Percentiles rank a stretch among this genome's conserved stretches.
Evolutionary conservation across 2,113 vertebrate genomes (phyloP).

Genomic region (Erythrolamprus reginae): DNA sequence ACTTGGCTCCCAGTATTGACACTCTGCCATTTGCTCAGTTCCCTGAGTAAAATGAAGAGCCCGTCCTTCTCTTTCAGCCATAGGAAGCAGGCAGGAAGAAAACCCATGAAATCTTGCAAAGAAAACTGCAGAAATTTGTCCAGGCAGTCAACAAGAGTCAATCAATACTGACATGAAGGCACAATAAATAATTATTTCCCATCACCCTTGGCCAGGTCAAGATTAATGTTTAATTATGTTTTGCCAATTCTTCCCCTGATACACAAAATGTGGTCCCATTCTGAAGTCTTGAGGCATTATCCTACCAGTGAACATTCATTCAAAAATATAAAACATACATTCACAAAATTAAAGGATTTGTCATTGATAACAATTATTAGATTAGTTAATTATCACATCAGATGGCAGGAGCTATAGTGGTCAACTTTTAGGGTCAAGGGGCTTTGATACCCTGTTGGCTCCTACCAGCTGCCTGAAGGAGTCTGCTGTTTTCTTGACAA

Average conservation of each 20-base stretch:
- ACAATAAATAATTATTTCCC: background rate
- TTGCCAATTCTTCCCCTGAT: background rate
- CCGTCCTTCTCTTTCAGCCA: background rate
- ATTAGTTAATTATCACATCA: background rate
- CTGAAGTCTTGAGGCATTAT: background rate
- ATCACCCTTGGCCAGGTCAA: background rate
- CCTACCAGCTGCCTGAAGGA: background rate
- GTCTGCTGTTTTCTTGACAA: background rate
- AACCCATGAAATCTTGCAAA: background rate
- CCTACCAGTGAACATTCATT: background rate
- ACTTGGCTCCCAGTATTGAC: background rate
- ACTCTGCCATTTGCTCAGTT: conserved; percentile 22
- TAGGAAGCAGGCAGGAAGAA: background rate
- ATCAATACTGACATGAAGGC: background rate
- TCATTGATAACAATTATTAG: background rate
- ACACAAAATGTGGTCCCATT: background rate
- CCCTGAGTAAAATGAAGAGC: background rate
- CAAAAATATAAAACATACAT: background rate
- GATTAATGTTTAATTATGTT: background rate
- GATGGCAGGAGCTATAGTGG: background rate
- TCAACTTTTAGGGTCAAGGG: background rate
- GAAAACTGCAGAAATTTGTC: background rate
- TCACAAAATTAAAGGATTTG: background rate
- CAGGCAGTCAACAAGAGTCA: background rate
- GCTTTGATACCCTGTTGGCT: background rate